phyloP scores from a whole-genome alignment of 1,140 invertebrate species.

The Trissolcus basalis region DNA sequence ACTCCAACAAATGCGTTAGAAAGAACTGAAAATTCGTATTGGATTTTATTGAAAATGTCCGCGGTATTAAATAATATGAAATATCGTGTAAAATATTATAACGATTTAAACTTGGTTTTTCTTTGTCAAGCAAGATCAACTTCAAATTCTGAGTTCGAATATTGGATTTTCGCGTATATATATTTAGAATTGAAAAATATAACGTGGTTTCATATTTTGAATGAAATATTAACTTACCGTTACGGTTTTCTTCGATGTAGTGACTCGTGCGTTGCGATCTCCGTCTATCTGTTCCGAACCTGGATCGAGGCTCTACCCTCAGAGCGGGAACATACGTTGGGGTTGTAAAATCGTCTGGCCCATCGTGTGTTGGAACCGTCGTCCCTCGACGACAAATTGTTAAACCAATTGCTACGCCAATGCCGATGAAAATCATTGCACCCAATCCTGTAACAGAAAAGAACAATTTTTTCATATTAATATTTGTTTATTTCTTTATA shows the following conservation, averaged over 20 bases:
- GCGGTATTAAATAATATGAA: too few relatives aligned
- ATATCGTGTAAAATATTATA: too few relatives aligned
- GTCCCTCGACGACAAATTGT: slow-evolving; percentile 65
- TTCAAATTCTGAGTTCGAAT: too few relatives aligned
- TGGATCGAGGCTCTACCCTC: slow-evolving; percentile 70
- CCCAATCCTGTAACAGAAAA: slow-evolving; percentile 55
- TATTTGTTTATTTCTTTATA: neutral
- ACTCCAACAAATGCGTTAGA: too few relatives aligned
- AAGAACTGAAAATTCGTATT: too few relatives aligned
- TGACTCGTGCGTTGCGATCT: slow-evolving; percentile 70
- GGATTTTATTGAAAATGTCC: too few relatives aligned
- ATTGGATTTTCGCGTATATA: too few relatives aligned
- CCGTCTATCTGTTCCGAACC: slow-evolving; percentile 65
- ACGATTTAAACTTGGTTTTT: too few relatives aligned
- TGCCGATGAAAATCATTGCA: slow-evolving; percentile 67
- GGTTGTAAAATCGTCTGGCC: slow-evolving; percentile 71
- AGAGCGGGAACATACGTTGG: slow-evolving; percentile 71
- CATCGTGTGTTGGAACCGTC: slow-evolving; percentile 47
- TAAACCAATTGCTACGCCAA: slow-evolving; percentile 70
- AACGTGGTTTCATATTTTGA: too few relatives aligned
- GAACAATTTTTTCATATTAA: slow-evolving; percentile 6
- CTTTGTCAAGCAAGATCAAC: too few relatives aligned
- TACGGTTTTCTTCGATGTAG: slow-evolving; percentile 71
- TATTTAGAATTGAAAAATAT: too few relatives aligned
- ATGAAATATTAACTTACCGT: slow-evolving; percentile 61